A percentile compares a stretch with the other conserved stretches of the same genome.
phyloP scores from a whole-genome alignment of 2,797 vertebrate species.

The Pantherophis vulpinus region DNA sequence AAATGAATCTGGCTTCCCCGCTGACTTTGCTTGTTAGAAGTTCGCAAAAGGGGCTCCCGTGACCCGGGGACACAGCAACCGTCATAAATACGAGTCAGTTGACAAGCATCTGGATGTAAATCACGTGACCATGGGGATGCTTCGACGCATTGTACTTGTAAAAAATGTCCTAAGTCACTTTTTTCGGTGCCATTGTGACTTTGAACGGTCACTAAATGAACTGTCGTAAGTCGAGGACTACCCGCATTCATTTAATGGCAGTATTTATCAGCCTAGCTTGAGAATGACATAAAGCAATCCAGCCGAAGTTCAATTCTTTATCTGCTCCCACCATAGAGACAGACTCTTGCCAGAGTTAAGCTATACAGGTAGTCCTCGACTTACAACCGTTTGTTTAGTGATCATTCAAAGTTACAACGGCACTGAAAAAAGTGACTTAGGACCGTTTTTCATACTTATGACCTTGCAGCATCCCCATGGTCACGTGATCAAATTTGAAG shows the following conservation, averaged over 20 bases:
- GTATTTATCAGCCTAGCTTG: neutral
- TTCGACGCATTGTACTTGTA: neutral
- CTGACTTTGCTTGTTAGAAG: neutral
- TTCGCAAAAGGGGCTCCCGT: neutral
- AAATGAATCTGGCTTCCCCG: neutral
- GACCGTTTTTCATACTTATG: neutral
- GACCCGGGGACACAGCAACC: neutral
- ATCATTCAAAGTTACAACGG: neutral
- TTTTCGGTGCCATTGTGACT: neutral
- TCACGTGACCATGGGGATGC: neutral
- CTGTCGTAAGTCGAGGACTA: neutral
- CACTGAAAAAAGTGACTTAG: neutral
- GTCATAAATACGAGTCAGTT: neutral
- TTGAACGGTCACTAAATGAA: neutral
- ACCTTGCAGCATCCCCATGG: neutral
- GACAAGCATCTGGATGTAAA: neutral
- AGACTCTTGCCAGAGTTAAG: neutral
- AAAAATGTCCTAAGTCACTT: neutral
- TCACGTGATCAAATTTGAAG: neutral
- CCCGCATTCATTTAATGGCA: neutral
- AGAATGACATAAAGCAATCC: neutral
- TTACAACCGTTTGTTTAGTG: neutral
- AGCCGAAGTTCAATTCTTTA: neutral
- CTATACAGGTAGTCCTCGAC: neutral
- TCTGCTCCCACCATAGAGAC: neutral